Evolutionary conservation across 2,113 vertebrate species (phyloP).

Genomic region (Apaloderma vittatum): DNA sequence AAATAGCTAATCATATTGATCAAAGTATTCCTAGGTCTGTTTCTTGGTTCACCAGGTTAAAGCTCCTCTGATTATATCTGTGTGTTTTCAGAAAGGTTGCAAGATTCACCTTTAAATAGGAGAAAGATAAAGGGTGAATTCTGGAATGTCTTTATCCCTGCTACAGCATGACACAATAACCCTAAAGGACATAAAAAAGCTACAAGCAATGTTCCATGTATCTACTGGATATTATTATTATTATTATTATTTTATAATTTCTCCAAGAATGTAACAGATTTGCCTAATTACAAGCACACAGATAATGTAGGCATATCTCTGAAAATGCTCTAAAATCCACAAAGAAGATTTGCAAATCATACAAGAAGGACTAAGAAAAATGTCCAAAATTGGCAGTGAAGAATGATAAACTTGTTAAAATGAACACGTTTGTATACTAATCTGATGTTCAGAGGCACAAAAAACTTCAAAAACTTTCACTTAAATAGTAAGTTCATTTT

Average conservation of each 20-base stretch:
- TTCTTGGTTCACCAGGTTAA: not conserved
- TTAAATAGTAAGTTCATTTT: not conserved
- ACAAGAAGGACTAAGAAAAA: not conserved
- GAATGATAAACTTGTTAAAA: not conserved
- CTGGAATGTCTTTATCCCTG: not conserved
- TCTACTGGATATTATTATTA: not conserved
- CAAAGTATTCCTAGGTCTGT: not conserved
- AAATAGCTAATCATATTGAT: not conserved
- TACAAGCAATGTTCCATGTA: not conserved
- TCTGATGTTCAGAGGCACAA: not conserved
- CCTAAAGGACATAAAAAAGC: not conserved
- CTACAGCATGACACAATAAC: not conserved
- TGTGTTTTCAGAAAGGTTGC: not conserved
- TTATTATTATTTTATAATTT: not conserved
- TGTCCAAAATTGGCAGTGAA: not conserved
- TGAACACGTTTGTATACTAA: rapidly evolving
- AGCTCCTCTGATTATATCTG: not conserved
- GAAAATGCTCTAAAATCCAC: not conserved
- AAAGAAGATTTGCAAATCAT: not conserved
- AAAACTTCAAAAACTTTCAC: not conserved
- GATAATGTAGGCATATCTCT: not conserved
- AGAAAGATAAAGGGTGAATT: not conserved
- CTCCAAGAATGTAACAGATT: not conserved
- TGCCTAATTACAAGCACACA: not conserved
- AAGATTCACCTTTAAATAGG: not conserved